Base-by-base conservation (phyloP, 1,140 invertebrate species). In the Polyergus mexicanus region DNA sequence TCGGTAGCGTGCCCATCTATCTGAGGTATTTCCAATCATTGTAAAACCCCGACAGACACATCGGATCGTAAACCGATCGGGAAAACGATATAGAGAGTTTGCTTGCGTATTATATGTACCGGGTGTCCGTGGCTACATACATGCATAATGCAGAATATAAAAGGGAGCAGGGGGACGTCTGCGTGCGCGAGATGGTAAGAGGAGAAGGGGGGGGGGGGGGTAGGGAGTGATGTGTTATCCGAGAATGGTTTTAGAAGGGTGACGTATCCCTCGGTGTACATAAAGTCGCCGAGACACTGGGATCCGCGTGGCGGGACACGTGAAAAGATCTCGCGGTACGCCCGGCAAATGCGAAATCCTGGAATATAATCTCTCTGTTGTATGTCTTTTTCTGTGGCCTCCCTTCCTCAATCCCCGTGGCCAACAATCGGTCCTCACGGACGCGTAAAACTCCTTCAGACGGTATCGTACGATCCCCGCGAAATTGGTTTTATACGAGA, bases 181-280 rank as follows among this genome's bases (percentile, higher is more conserved):
- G 81, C n/a, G 47, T 66, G 68, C 66, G 58, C 56, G 89, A 81
- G 87, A 88, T 81, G 66, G 85, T 92, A 92, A 92, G 91, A 47
- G 44, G 3, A 51, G 47, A 51, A 19, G 47, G 47, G 41, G 16
- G 4, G 4, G 19, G 84, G 77, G 47, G 47, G 41, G 16, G 4
- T 0, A 51, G 84, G 77, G 74, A 83, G 86, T 92, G 92, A 94
- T 94, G 92, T 88, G 93, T 95, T 95, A 95, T 95, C 94, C 92
- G 92, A 85, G 92, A 94, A 94, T 94, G 93, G 94, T 94, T 95
- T 94, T 93, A 94, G 94, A 94, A 95, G 94, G 94, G 94, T 92
- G 93, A 94, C 94, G 94, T 94, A 88, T 77, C 94, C 94, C 94
- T 91, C 74, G 90, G 92, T 88, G 91, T 92, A 92, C 89, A 94